Evolutionary conservation across 2,113 vertebrate genomes (phyloP), one percentile per base, ranked within the genome.

Genomic region (Phalacrocorax brasilianus): DNA sequence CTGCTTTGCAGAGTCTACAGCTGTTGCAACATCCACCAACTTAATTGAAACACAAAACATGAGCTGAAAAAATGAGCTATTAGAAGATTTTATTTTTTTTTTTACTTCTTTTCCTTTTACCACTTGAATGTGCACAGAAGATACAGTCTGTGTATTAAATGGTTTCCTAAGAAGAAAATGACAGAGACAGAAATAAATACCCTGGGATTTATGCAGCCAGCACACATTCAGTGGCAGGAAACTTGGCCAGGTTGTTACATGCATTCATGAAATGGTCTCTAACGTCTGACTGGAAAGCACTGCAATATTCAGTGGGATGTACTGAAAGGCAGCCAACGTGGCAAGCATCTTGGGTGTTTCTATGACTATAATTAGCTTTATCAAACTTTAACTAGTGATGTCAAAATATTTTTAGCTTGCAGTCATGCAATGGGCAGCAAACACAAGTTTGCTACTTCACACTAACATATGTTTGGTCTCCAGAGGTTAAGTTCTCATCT

Each of bases 351-450:
- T 28, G 45, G 53, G 40, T 56, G 58, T 35, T 85, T 89, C 77
- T 58, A 59, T 0, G 0, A 32, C 47, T 89, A 24, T 56, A 79
- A 87, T 50, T 42, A 76, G 40, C 62, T 94, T 87, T 91, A 88
- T 93, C 77, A 49, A 58, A 68, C 10, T 79, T 35, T 14, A 74
- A 81, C 47, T 56, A 58, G 53, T 40, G 62, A 82, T 66, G 74
- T 82, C 89, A 94, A 95, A 93, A 93, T 89, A 94, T 82, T 93
- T 96, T 82, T 63, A 61, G 50, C 24, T 66, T 76, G 76, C 32
- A 89, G 65, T 72, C 95, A 88, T 45, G 89, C 87, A 94, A 70
- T 26, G 35, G 84, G 70, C 81, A 86, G 71, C 50, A 76, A 78
- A 72, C 67, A 49, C 9, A 35, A 61, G 49, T 40, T 68, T 44